Conservation (phyloP, 2,113 vertebrate species). For the Campylomormyrus tamandua region DNA sequence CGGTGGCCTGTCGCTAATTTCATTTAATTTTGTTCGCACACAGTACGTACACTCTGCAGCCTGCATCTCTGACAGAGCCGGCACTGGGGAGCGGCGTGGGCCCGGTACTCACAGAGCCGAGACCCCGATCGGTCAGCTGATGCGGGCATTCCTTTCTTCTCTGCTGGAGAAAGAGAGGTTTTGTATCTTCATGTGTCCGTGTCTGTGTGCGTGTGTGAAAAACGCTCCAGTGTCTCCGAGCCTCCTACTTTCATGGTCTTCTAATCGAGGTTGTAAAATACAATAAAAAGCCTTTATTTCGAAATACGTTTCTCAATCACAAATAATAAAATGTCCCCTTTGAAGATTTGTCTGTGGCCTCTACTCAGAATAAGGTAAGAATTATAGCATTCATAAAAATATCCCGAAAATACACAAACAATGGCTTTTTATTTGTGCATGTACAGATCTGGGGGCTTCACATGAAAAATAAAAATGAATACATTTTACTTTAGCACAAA, state of each 20-base stretch:
- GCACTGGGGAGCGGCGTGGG: neutral
- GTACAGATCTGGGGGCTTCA: neutral
- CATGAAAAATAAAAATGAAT: neutral
- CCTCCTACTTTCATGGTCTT: constrained; percentile 43
- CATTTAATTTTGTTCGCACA: neutral
- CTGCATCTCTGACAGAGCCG: neutral
- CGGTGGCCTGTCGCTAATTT: neutral
- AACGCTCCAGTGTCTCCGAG: constrained; percentile 41
- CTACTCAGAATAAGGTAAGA: constrained; percentile 7
- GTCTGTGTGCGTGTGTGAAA: constrained; percentile 35
- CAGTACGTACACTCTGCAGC: neutral
- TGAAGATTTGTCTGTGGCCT: constrained; percentile 9
- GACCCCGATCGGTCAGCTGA: constrained; percentile 43
- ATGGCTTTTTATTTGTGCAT: neutral
- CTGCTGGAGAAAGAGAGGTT: constrained; percentile 24
- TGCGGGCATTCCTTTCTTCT: constrained; percentile 37
- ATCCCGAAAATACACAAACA: neutral
- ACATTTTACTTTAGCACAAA: neutral
- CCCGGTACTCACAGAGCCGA: constrained; percentile 6
- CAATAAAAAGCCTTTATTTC: constrained; percentile 47
- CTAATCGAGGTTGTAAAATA: constrained; percentile 28
- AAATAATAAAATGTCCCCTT: constrained; percentile 34
- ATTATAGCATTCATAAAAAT: neutral
- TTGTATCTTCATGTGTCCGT: constrained; percentile 38
- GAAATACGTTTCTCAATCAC: constrained; percentile 35